Evolutionary conservation across 2,797 vertebrate genomes (phyloP).

Genomic region (Galaxias olidus): DNA sequence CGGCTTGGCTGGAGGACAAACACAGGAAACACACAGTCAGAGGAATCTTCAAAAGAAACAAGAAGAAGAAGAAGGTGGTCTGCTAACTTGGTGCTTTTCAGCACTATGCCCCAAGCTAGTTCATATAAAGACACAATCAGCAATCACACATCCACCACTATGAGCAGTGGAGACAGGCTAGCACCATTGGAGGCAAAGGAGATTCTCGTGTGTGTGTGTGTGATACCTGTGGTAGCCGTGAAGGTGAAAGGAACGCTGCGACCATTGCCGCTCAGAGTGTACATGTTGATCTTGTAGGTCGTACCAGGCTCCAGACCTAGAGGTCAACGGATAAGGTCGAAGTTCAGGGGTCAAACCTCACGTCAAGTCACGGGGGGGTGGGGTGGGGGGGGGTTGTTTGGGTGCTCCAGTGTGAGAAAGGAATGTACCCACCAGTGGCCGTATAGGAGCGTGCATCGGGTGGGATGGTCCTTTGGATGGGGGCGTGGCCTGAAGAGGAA

Average conservation of each 20-base stretch:
- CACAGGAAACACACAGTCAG: background rate
- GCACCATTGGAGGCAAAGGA: no score
- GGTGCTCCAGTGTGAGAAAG: background rate
- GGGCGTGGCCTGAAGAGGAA: slow-evolving; percentile 63
- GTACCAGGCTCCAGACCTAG: slow-evolving; percentile 91
- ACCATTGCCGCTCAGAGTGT: slow-evolving; percentile 87
- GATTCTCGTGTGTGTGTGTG: background rate
- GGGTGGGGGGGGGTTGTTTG: background rate
- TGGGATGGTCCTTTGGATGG: slow-evolving; percentile 82
- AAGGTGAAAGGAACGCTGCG: slow-evolving; percentile 88
- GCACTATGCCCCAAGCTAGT: no score
- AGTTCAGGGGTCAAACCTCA: background rate
- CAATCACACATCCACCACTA: no score
- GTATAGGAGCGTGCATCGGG: slow-evolving; percentile 81
- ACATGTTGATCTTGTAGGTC: slow-evolving; percentile 90
- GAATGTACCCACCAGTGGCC: slow-evolving; percentile 81
- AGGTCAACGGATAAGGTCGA: slow-evolving; percentile 7
- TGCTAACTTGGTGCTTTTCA: no score
- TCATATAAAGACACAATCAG: no score
- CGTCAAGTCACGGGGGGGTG: background rate
- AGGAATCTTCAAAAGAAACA: no score
- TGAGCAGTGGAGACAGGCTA: no score
- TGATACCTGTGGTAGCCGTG: slow-evolving; percentile 87
- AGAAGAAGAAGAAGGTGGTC: no score
- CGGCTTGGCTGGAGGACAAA: slow-evolving; percentile 62